Evolutionary conservation across 2,113 vertebrate species (phyloP).

Genomic region (Symphodus melops): DNA sequence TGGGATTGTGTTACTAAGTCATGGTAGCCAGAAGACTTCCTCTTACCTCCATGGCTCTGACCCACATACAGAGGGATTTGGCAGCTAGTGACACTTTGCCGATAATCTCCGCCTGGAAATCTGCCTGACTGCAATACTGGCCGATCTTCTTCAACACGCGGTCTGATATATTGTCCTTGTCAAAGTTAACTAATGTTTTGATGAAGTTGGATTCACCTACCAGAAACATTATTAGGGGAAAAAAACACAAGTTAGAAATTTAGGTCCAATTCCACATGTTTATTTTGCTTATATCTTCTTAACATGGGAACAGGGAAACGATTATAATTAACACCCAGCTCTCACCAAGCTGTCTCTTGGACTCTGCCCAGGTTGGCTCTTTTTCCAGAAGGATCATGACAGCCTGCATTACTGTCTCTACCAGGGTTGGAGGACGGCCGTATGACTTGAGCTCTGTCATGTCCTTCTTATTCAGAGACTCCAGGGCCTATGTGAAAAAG

Average conservation of each 20-base stretch:
- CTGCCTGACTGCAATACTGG: slow-evolving; percentile 85
- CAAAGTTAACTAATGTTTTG: slow-evolving; percentile 89
- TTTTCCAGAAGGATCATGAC: slow-evolving; percentile 91
- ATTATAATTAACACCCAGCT: not conserved
- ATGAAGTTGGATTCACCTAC: slow-evolving; percentile 91
- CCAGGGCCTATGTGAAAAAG: slow-evolving; percentile 83
- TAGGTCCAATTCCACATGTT: not conserved
- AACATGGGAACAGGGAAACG: too few species aligned
- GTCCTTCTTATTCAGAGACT: slow-evolving; percentile 93
- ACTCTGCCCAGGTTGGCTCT: slow-evolving; percentile 91
- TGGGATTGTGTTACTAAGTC: slow-evolving; percentile 13
- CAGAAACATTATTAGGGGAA: slow-evolving; percentile 25
- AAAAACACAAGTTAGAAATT: not conserved
- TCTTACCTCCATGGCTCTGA: slow-evolving; percentile 91
- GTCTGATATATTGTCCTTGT: slow-evolving; percentile 92
- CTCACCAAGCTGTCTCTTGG: slow-evolving; percentile 92
- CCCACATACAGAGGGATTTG: slow-evolving; percentile 95
- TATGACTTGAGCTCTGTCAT: slow-evolving; percentile 94
- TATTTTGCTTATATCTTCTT: too few species aligned
- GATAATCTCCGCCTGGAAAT: slow-evolving; percentile 91
- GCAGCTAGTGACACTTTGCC: slow-evolving; percentile 90
- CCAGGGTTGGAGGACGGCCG: slow-evolving; percentile 86
- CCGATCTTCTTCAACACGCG: slow-evolving; percentile 89
- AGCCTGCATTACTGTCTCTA: slow-evolving; percentile 92
- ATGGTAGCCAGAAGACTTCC: not conserved